Conservation (phyloP, 2,113 vertebrate species). For the Xiphophorus couchianus region DNA sequence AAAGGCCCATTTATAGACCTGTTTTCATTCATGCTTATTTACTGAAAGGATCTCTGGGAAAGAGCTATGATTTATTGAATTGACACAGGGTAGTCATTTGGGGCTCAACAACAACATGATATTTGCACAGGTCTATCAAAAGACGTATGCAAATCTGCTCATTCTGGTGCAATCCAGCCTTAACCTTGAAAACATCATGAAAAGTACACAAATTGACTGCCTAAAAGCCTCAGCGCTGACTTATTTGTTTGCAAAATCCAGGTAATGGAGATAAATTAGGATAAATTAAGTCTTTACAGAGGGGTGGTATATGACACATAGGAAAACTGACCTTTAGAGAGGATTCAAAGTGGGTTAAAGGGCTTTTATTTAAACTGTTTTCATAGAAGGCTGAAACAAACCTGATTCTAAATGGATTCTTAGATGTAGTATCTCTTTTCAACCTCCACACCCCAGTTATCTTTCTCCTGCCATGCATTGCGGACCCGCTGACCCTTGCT, state of each 20-base stretch:
- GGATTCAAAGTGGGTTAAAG: constrained; percentile 18
- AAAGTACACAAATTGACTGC: constrained; percentile 44
- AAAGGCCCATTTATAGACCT: constrained; percentile 54
- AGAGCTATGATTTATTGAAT: constrained; percentile 60
- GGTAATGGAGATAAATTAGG: constrained; percentile 50
- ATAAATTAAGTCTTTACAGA: constrained; percentile 27
- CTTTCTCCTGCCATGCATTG: constrained; percentile 24
- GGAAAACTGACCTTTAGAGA: constrained; percentile 42
- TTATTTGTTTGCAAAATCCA: constrained; percentile 59
- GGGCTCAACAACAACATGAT: constrained; percentile 49
- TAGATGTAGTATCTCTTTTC: constrained; percentile 28
- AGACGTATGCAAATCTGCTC: constrained; percentile 46
- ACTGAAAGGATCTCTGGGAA: constrained; percentile 37
- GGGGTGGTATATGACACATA: constrained; percentile 16
- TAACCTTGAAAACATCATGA: constrained; percentile 23
- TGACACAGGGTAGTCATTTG: constrained; percentile 63
- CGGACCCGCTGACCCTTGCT: constrained; percentile 65
- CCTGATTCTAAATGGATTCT: constrained; percentile 38
- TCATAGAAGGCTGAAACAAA: constrained; percentile 33
- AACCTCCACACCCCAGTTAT: constrained; percentile 26
- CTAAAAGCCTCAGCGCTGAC: constrained; percentile 51
- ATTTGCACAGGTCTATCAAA: constrained; percentile 55
- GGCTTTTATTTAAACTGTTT: constrained; percentile 30
- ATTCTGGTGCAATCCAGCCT: constrained; percentile 12
- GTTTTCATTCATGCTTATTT: constrained; percentile 47